phyloP scores from a whole-genome alignment of 2,113 vertebrate genomes.

The Noctilio leporinus region DNA sequence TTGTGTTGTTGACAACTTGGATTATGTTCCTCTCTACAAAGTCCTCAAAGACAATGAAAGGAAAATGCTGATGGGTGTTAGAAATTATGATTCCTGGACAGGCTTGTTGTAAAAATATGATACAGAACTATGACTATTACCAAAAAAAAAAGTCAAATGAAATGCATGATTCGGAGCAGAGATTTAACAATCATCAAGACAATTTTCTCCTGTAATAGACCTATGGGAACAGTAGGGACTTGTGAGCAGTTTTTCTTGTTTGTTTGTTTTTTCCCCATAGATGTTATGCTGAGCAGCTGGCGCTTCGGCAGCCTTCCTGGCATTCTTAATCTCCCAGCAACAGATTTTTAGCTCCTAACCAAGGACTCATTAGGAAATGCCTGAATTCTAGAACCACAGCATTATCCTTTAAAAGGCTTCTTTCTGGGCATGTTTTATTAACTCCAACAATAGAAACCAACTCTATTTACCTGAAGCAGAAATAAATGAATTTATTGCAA shows the following conservation, averaged over 20 bases:
- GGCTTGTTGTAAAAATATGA: background rate
- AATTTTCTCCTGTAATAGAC: background rate
- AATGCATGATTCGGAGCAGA: conserved; percentile 26
- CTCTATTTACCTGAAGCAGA: conserved; percentile 36
- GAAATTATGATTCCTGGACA: background rate
- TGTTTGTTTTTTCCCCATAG: background rate
- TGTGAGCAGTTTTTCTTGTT: conserved; percentile 22
- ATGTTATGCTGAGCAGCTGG: background rate
- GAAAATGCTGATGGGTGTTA: background rate
- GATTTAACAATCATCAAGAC: background rate
- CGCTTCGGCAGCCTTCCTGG: background rate
- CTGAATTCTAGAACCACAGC: conserved; percentile 22
- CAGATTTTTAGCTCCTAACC: conserved; percentile 11
- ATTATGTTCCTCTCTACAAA: conserved; percentile 32
- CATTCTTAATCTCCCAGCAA: conserved; percentile 22
- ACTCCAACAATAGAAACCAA: conserved; percentile 37
- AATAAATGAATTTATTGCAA: conserved; percentile 32
- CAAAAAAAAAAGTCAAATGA: background rate
- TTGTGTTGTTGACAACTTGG: background rate
- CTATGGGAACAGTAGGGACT: background rate
- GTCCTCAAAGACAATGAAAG: background rate
- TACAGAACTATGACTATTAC: background rate
- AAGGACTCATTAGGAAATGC: conserved; percentile 10
- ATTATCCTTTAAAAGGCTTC: conserved; percentile 24
- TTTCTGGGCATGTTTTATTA: conserved; percentile 39